Percentiles rank a stretch among this genome's conserved stretches.
These are phyloP conservation scores for Aspidapion aeneum DNA, from an alignment of 2,888 invertebrate species.

Conservation along the genomic window DNA sequence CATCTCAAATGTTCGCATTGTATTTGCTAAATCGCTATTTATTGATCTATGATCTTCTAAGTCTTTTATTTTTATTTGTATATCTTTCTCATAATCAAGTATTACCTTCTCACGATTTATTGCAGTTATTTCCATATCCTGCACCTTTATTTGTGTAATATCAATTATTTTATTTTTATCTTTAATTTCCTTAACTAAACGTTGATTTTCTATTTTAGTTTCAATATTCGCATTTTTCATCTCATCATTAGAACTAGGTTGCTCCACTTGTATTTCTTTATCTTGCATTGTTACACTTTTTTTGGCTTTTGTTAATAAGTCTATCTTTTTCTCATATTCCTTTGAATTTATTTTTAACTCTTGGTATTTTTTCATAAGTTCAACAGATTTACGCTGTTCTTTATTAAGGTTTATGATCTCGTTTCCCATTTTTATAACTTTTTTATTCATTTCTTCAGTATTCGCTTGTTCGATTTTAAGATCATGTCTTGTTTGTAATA, in stretches of 20 bases:
- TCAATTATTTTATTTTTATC: not conserved
- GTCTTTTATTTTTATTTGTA: too few relatives aligned
- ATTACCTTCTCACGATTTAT: too few relatives aligned
- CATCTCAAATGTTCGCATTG: too few relatives aligned
- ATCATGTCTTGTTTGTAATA: not conserved
- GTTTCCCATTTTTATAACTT: not conserved
- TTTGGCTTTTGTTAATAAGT: not conserved
- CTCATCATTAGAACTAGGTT: not conserved
- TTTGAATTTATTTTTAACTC: not conserved
- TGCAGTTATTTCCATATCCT: not conserved
- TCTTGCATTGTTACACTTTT: not conserved
- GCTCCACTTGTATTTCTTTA: not conserved
- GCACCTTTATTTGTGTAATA: not conserved
- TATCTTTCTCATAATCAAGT: too few relatives aligned
- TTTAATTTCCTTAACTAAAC: not conserved
- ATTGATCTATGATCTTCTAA: too few relatives aligned
- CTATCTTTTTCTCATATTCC: not conserved
- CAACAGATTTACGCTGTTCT: not conserved
- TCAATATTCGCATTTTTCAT: too few relatives aligned
- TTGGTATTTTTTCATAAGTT: not conserved
- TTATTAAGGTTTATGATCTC: not conserved
- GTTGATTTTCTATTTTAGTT: not conserved
- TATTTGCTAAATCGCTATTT: too few relatives aligned
- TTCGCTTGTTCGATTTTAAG: not conserved
- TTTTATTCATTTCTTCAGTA: too few relatives aligned